A percentile compares a stretch with the other conserved stretches of the same genome.
phyloP scores from a whole-genome alignment of 2,888 invertebrate genomes.

The Leptinotarsa tumamoca region DNA sequence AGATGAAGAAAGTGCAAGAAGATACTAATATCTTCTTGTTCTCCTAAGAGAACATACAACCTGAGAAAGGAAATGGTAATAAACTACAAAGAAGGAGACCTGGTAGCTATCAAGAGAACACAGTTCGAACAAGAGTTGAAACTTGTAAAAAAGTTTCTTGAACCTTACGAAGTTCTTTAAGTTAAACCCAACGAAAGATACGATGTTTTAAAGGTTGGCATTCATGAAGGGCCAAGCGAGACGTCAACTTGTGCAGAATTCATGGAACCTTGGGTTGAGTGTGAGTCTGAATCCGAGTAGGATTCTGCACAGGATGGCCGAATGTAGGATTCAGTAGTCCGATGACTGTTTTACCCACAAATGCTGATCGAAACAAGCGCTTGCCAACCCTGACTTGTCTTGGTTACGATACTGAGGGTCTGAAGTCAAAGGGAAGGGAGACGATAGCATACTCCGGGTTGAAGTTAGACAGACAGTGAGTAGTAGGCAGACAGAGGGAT shows the following conservation, averaged over 20 bases:
- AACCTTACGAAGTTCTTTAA: slow-evolving; percentile 48
- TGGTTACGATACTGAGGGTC: too few species aligned
- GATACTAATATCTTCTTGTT: slow-evolving; percentile 29
- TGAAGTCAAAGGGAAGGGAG: not conserved
- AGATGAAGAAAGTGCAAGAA: slow-evolving; percentile 42
- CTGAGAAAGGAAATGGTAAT: slow-evolving; percentile 44
- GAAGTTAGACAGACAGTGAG: not conserved
- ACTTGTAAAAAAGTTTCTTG: slow-evolving; percentile 56
- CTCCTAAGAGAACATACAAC: slow-evolving; percentile 42
- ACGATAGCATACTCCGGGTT: not conserved
- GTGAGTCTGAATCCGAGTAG: slow-evolving; percentile 36
- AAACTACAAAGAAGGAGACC: slow-evolving; percentile 41
- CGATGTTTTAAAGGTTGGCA: slow-evolving; percentile 53
- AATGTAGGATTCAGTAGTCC: too few species aligned
- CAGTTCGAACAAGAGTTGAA: slow-evolving; percentile 59
- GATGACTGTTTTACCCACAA: too few species aligned
- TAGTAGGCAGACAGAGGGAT: not conserved
- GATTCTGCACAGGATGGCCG: slow-evolving; percentile 24
- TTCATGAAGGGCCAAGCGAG: slow-evolving; percentile 51
- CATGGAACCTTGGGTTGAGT: slow-evolving; percentile 42
- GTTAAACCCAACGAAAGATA: slow-evolving; percentile 56
- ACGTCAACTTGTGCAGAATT: slow-evolving; percentile 53
- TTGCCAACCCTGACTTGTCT: too few species aligned
- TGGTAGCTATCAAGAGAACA: slow-evolving; percentile 50
- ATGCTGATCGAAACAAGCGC: too few species aligned